Evolutionary conservation across 92 coral and sea anemone genomes (phyloP).

Genomic region (Palythoa grandiflora): DNA sequence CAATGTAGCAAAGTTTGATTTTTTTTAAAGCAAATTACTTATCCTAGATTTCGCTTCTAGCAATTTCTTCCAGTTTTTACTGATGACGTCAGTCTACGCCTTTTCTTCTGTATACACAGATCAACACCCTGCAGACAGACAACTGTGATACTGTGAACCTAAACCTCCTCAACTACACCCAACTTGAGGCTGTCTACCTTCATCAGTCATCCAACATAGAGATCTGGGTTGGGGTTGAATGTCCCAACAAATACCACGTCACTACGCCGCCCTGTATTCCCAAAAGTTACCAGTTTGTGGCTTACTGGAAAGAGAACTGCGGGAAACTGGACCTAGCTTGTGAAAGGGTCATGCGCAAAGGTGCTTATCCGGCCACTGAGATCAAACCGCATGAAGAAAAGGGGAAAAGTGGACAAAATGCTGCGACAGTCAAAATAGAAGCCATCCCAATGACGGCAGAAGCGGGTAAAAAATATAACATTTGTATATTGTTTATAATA

Average conservation of each 20-base stretch:
- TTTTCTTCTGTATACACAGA: slow-evolving; percentile 55
- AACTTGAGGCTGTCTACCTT: slow-evolving; percentile 81
- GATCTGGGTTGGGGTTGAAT: slow-evolving; percentile 72
- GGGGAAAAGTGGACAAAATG: slow-evolving; percentile 64
- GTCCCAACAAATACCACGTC: slow-evolving; percentile 66
- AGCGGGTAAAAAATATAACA: slow-evolving; percentile 14
- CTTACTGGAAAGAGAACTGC: slow-evolving; percentile 77
- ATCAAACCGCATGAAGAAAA: slow-evolving; percentile 68
- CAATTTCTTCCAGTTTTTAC: background rate
- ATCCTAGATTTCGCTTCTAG: too few relatives aligned
- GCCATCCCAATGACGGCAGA: slow-evolving; percentile 63
- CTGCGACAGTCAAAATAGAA: slow-evolving; percentile 67
- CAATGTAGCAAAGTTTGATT: too few relatives aligned
- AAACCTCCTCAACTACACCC: slow-evolving; percentile 69
- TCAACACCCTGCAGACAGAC: slow-evolving; percentile 89
- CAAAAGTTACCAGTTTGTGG: slow-evolving; percentile 78
- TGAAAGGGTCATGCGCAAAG: slow-evolving; percentile 89
- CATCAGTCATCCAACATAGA: slow-evolving; percentile 79
- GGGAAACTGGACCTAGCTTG: slow-evolving; percentile 72
- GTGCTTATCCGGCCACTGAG: slow-evolving; percentile 84
- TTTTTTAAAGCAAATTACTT: too few relatives aligned
- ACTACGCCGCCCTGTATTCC: slow-evolving; percentile 70
- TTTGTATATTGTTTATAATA: too few relatives aligned
- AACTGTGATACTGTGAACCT: slow-evolving; percentile 73
- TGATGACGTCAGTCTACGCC: background rate